These are phyloP conservation scores for Meteorus colon DNA, from an alignment of 2,888 invertebrate genomes.

Conservation along the genomic window DNA sequence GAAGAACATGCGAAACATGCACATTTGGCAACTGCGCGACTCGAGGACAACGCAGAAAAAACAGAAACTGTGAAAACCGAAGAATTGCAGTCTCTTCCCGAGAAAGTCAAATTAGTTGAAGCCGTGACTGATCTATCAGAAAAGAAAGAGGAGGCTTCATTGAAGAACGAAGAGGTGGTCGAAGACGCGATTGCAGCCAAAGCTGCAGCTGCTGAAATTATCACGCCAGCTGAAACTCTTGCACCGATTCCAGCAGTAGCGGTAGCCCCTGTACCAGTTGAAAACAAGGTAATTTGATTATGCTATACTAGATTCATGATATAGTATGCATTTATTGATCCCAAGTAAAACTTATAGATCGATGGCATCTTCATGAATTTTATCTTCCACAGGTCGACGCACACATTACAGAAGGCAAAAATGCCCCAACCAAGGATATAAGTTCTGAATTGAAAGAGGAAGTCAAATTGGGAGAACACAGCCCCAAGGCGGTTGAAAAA, in stretches of 20 bases:
- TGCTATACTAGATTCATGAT: not conserved
- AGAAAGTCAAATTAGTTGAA: constrained; percentile 29
- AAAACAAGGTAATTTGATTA: constrained; percentile 42
- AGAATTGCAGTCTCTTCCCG: constrained; percentile 22
- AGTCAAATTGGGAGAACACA: constrained; percentile 55
- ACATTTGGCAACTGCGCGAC: constrained; percentile 16
- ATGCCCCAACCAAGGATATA: constrained; percentile 35
- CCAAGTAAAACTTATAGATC: not conserved
- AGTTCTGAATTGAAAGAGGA: constrained; percentile 54
- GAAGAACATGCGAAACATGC: constrained; percentile 55
- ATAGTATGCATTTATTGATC: not conserved
- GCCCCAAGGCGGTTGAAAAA: constrained; percentile 53
- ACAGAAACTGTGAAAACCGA: constrained; percentile 51
- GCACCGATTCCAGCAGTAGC: constrained; percentile 36
- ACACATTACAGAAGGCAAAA: constrained; percentile 42
- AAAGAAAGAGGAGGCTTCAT: constrained; percentile 51
- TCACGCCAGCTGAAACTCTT: not conserved
- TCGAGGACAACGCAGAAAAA: constrained; percentile 48
- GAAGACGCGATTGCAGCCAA: constrained; percentile 39
- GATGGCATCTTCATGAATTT: not conserved
- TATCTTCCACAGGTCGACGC: constrained; percentile 39
- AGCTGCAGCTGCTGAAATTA: constrained; percentile 13
- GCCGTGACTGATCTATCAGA: constrained; percentile 34
- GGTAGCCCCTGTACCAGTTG: constrained; percentile 21
- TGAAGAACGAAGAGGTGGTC: constrained; percentile 50